A percentile compares a stretch with the other conserved stretches of the same genome.
Evolutionary conservation across 2,113 vertebrate genomes (phyloP).

Genomic region (Spermophilus dauricus): DNA sequence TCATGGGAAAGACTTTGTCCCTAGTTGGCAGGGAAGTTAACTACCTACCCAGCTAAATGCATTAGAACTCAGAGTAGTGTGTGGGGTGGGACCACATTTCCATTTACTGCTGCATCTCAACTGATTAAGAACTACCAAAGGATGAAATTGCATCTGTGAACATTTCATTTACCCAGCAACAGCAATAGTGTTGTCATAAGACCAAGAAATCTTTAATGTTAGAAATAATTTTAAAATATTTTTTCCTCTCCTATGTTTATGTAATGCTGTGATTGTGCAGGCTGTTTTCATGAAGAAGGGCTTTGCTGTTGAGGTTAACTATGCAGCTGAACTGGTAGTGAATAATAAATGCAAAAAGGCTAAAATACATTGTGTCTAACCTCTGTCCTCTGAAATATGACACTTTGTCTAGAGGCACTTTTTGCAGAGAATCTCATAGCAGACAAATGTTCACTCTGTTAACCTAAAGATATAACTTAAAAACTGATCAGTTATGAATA

Average conservation of each 20-base stretch:
- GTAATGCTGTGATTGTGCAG: background rate
- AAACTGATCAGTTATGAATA: background rate
- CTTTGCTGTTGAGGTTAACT: background rate
- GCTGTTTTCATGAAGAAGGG: background rate
- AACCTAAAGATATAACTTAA: background rate
- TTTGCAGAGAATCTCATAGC: background rate
- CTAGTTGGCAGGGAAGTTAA: background rate
- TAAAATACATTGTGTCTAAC: background rate
- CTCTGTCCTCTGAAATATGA: background rate
- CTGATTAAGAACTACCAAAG: background rate
- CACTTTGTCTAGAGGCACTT: background rate
- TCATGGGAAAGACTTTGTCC: background rate
- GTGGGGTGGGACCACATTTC: background rate
- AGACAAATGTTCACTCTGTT: background rate
- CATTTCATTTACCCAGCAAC: background rate
- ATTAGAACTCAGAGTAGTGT: background rate
- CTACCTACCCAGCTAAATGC: background rate
- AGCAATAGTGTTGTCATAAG: background rate
- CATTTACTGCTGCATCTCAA: background rate
- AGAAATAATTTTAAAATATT: background rate
- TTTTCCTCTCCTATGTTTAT: constrained; percentile 23
- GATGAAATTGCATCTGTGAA: background rate
- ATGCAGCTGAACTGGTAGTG: background rate
- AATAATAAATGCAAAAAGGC: background rate
- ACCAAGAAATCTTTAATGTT: background rate